A percentile compares a stretch with the other conserved stretches of the same genome.
Evolutionary conservation across 2,888 invertebrate genomes (phyloP).

Genomic region (Ptychoptera contaminata): DNA sequence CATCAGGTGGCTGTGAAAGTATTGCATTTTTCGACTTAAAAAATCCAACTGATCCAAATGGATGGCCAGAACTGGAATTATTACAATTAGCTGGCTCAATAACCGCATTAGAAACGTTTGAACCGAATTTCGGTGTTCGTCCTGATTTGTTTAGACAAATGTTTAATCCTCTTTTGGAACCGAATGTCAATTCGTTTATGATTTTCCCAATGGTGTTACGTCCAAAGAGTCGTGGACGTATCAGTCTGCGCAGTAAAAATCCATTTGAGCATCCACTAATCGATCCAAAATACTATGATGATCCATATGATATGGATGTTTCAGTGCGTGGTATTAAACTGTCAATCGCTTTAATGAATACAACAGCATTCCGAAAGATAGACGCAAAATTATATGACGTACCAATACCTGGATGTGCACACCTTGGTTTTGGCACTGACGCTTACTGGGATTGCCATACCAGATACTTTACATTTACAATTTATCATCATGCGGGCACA

Average conservation of each 20-base stretch:
- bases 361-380: conserved; percentile 35
- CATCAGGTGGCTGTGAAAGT: conserved; percentile 44
- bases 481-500: conserved; percentile 47
- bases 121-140: conserved; percentile 33
- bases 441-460: conserved; percentile 51
- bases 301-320: conserved; percentile 45
- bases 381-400: conserved; percentile 37
- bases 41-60: conserved; percentile 31
- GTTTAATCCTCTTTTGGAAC: conserved; percentile 26
- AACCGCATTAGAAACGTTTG: conserved; percentile 24
- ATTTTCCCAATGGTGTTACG: conserved; percentile 47
- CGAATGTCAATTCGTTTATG: conserved; percentile 33
- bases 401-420: conserved; percentile 43
- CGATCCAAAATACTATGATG: conserved; percentile 50
- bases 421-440: conserved; percentile 34
- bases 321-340: conserved; percentile 42
- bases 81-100: conserved; percentile 42
- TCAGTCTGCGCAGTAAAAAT: conserved; percentile 45
- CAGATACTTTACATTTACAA: conserved; percentile 41
- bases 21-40: conserved; percentile 46
- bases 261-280: conserved; percentile 49
- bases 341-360: conserved; percentile 33
- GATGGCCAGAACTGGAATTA: conserved; percentile 54
- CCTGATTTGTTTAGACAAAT: conserved; percentile 30
- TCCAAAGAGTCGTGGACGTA: conserved; percentile 49